Evolutionary conservation across 1,140 invertebrate genomes (phyloP).

Genomic region (Conopomorpha cramerella): DNA sequence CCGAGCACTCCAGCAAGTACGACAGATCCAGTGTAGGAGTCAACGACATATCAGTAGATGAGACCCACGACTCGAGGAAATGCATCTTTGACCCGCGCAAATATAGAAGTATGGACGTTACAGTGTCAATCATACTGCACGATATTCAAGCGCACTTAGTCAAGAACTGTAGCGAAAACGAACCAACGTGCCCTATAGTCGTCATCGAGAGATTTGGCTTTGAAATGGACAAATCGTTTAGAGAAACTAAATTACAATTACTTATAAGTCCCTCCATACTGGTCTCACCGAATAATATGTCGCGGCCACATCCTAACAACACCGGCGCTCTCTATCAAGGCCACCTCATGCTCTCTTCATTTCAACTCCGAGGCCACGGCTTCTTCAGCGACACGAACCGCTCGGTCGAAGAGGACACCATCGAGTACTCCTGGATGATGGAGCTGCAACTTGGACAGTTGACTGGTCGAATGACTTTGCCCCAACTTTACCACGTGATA

Average conservation of each 20-base stretch:
- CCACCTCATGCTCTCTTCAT: conserved; percentile 85
- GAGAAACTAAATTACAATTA: conserved; percentile 89
- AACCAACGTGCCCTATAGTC: conserved; percentile 89
- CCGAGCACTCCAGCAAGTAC: conserved; percentile 48
- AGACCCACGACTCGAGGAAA: conserved; percentile 57
- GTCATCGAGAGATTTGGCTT: conserved; percentile 91
- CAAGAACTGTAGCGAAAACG: conserved; percentile 84
- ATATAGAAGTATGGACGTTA: conserved; percentile 89
- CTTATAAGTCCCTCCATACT: conserved; percentile 88
- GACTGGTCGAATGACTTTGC: conserved; percentile 77
- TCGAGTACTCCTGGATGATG: conserved; percentile 96
- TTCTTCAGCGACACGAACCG: conserved; percentile 95
- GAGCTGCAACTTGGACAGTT: conserved; percentile 83
- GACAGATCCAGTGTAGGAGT: conserved; percentile 56
- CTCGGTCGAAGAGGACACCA: conserved; percentile 87
- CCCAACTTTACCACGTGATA: conserved; percentile 84
- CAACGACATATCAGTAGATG: conserved; percentile 62
- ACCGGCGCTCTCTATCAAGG: conserved; percentile 74
- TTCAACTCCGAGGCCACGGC: conserved; percentile 92
- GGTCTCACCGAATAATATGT: conserved; percentile 74
- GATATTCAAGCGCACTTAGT: conserved; percentile 93
- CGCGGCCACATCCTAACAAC: conserved; percentile 66
- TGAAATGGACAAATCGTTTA: conserved; percentile 94
- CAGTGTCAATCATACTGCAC: conserved; percentile 91
- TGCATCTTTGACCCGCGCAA: conserved; percentile 80